A percentile compares a stretch with the other conserved stretches of the same genome.
These are phyloP conservation scores for Metridium senile DNA, from an alignment of 92 coral and sea anemone genomes.

Conservation along the genomic window DNA sequence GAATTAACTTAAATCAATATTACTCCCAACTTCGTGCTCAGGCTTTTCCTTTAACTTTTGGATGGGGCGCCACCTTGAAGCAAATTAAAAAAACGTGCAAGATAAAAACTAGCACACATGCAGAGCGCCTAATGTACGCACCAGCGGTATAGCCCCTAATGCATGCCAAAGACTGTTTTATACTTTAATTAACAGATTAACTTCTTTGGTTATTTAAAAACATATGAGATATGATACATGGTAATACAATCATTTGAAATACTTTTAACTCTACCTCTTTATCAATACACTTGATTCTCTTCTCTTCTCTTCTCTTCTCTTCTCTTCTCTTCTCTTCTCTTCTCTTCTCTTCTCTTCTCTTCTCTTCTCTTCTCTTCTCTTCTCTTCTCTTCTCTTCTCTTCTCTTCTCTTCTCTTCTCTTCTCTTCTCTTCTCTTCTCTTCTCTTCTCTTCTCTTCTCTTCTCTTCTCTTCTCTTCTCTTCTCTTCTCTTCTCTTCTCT, in stretches of 20 bases:
- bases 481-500: background rate
- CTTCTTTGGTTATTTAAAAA: background rate
- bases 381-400: background rate
- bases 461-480: background rate
- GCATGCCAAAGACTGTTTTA: background rate
- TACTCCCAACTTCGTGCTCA: no score
- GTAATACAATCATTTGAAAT: background rate
- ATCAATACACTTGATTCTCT: no score
- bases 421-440: background rate
- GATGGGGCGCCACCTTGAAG: no score
- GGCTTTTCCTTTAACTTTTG: no score
- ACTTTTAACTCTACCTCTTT: background rate
- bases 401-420: background rate
- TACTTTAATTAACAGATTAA: background rate
- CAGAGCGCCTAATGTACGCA: background rate
- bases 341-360: background rate
- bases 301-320: background rate
- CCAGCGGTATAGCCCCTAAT: no score
- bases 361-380: background rate
- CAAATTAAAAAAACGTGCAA: background rate
- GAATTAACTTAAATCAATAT: no score
- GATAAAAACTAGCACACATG: background rate
- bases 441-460: background rate
- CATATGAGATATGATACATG: background rate
- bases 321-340: background rate